Conservation (phyloP, 2,888 invertebrate genomes). For the Sarcophaga carnaria region DNA sequence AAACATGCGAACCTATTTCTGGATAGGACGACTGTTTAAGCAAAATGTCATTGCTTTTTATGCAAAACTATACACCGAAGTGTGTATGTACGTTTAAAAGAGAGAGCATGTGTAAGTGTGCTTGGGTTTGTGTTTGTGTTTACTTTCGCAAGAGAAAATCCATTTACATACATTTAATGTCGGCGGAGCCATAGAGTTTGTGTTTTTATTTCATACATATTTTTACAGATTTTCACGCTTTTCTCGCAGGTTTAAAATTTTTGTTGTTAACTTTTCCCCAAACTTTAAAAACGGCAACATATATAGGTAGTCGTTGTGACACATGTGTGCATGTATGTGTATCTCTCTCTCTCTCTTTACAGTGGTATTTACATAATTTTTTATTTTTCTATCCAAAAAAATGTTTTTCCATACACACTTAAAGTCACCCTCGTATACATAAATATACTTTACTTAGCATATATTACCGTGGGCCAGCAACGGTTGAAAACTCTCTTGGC, state of each 20-base stretch:
- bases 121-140: background rate
- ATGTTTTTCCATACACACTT: background rate
- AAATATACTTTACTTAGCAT: conserved; percentile 36
- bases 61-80: conserved; percentile 8
- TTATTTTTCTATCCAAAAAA: background rate
- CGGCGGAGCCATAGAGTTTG: conserved; percentile 10
- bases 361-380: conserved; percentile 51
- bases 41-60: conserved; percentile 46
- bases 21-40: background rate
- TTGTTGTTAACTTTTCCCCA: background rate
- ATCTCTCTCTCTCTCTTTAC: conserved; percentile 5
- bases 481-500: conserved; percentile 38
- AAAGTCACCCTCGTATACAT: background rate
- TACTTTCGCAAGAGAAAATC: conserved; percentile 36
- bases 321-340: conserved; percentile 11
- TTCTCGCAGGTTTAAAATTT: conserved; percentile 7
- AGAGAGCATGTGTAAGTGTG: background rate
- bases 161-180: conserved; percentile 57
- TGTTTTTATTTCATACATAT: conserved; percentile 26
- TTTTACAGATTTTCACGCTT: conserved; percentile 56
- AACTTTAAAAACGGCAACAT: conserved; percentile 36
- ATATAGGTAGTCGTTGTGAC: conserved; percentile 20
- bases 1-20: too few relatives aligned
- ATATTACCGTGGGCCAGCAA: conserved; percentile 40
- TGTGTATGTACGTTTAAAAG: background rate